These are phyloP conservation scores for Numenius phaeopus DNA, from an alignment of 2,797 vertebrate genomes.

Conservation along the genomic window DNA sequence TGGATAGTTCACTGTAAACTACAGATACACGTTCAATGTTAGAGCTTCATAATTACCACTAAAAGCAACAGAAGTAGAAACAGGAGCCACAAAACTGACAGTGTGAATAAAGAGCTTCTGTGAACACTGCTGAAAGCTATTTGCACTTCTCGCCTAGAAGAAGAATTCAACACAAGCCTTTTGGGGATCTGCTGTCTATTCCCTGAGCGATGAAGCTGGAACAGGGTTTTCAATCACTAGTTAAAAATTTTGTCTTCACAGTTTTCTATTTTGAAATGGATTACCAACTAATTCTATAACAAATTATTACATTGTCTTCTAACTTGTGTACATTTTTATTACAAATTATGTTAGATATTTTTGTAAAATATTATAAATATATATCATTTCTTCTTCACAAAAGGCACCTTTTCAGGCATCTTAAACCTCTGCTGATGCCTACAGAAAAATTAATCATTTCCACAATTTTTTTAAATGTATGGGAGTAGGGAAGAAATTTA, in stretches of 20 bases:
- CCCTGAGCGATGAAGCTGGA: neutral
- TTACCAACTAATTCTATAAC: neutral
- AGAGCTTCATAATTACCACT: slow-evolving; percentile 15
- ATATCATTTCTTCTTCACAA: neutral
- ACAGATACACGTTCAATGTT: neutral
- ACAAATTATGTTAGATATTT: neutral
- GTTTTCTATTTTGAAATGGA: neutral
- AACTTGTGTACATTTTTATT: neutral
- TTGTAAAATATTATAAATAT: neutral
- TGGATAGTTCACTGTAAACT: neutral
- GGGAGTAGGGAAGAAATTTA: neutral
- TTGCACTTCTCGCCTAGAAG: slow-evolving; percentile 33
- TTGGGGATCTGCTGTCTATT: neutral
- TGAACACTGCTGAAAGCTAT: slow-evolving; percentile 1
- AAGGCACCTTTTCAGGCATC: neutral
- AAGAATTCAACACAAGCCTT: slow-evolving; percentile 12
- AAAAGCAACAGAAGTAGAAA: neutral
- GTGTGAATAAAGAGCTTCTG: neutral
- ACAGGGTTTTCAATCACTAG: neutral
- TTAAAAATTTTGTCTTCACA: neutral
- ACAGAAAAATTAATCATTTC: neutral
- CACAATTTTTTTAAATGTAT: neutral
- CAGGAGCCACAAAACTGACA: neutral
- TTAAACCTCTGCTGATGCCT: neutral
- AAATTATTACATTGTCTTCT: neutral